These are phyloP conservation scores for Proctacanthus coquilletti DNA, from an alignment of 1,140 invertebrate species.

Conservation along the genomic window DNA sequence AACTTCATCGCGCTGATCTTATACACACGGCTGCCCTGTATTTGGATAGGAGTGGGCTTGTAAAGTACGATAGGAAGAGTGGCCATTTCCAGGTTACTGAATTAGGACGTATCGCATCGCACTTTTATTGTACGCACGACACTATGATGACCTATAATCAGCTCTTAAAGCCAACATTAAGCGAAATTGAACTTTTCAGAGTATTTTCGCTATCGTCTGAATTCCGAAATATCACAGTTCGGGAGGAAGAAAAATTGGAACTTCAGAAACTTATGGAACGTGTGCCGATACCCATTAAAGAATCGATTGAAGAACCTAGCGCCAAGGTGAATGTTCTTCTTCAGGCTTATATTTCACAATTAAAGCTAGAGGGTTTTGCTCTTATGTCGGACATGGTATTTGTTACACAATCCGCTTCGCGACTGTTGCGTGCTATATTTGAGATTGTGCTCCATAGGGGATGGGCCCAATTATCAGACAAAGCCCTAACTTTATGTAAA, in stretches of 20 bases:
- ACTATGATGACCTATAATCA: slow-evolving; percentile 96
- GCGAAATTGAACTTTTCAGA: slow-evolving; percentile 96
- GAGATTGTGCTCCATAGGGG: slow-evolving; percentile 83
- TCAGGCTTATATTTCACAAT: slow-evolving; percentile 96
- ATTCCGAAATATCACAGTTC: slow-evolving; percentile 82
- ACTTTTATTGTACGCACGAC: slow-evolving; percentile 96
- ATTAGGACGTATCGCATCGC: slow-evolving; percentile 90
- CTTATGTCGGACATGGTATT: slow-evolving; percentile 99
- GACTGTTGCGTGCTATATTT: slow-evolving; percentile 92
- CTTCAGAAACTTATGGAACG: slow-evolving; percentile 92
- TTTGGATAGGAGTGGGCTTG: slow-evolving; percentile 79
- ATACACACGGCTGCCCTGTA: slow-evolving; percentile 91
- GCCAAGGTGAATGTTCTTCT: slow-evolving; percentile 90
- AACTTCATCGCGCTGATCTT: slow-evolving; percentile 82
- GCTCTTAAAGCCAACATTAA: slow-evolving; percentile 86
- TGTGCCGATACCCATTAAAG: slow-evolving; percentile 98
- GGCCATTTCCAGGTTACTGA: slow-evolving; percentile 88
- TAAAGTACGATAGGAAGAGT: slow-evolving; percentile 92
- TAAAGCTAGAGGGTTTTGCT: slow-evolving; percentile 96
- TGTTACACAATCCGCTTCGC: slow-evolving; percentile 92
- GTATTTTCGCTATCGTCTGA: slow-evolving; percentile 96
- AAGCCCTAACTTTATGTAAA: slow-evolving; percentile 89
- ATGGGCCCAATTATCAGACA: slow-evolving; percentile 96
- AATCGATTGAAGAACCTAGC: slow-evolving; percentile 95
- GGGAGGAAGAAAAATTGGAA: slow-evolving; percentile 97